Conservation (phyloP, 2,888 invertebrate genomes). For the Hanleya hanleyi region DNA sequence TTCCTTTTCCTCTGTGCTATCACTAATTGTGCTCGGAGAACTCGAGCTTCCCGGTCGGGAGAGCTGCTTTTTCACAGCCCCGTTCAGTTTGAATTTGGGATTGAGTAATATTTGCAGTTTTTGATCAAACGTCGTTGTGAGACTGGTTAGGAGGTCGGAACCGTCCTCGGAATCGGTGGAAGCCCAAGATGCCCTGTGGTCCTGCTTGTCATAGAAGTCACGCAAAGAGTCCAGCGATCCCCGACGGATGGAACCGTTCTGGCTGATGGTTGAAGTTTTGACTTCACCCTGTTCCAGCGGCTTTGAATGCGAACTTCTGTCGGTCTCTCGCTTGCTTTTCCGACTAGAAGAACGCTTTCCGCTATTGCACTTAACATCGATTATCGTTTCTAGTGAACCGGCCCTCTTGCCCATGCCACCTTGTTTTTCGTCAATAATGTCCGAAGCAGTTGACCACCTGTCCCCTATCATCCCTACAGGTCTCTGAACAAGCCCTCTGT, state of each 20-base stretch:
- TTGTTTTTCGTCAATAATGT: not conserved
- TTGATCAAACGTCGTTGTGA: slow-evolving; percentile 68
- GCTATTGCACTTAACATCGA: slow-evolving; percentile 31
- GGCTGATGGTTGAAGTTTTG: slow-evolving; percentile 32
- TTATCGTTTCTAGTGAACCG: slow-evolving; percentile 54
- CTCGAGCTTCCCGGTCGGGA: slow-evolving; percentile 17
- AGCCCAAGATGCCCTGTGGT: slow-evolving; percentile 54
- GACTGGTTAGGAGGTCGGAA: slow-evolving; percentile 61
- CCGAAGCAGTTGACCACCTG: not conserved
- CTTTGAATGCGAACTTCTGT: not conserved
- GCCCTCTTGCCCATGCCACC: slow-evolving; percentile 30
- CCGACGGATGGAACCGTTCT: slow-evolving; percentile 65
- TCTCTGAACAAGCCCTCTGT: no score
- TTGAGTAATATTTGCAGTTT: slow-evolving; percentile 65
- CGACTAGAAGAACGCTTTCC: not conserved
- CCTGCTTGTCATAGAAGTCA: slow-evolving; percentile 71
- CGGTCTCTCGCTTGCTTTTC: not conserved
- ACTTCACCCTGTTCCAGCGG: not conserved
- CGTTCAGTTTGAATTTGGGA: slow-evolving; percentile 54
- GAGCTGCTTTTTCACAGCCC: slow-evolving; percentile 27
- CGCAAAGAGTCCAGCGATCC: slow-evolving; percentile 78
- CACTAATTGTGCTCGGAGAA: not conserved
- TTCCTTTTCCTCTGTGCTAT: not conserved
- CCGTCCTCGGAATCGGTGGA: slow-evolving; percentile 66
- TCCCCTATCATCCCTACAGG: no score